Conservation (phyloP, 2,113 vertebrate species). For the Gavialis gangeticus region DNA sequence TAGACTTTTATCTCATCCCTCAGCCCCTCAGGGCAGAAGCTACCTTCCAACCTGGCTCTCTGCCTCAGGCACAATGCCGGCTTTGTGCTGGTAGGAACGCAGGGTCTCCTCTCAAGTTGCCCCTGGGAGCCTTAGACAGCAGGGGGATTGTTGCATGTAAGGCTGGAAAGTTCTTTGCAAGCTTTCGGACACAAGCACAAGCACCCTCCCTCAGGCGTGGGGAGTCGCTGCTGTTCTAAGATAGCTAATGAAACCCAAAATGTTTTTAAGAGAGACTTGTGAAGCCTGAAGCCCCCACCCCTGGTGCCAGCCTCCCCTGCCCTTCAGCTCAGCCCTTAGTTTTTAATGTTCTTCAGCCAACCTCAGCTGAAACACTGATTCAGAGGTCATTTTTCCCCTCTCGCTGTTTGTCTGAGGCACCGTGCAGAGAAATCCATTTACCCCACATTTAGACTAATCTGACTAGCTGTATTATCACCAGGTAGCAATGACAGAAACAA, state of each 20-base stretch:
- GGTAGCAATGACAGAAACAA: neutral
- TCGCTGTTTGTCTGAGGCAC: neutral
- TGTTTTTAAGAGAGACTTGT: neutral
- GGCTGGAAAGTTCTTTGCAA: neutral
- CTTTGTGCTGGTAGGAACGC: neutral
- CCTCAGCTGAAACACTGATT: slow-evolving; percentile 19
- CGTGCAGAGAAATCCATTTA: slow-evolving; percentile 9
- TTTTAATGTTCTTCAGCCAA: slow-evolving; percentile 41
- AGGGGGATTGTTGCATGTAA: slow-evolving; percentile 8
- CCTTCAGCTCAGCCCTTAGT: neutral
- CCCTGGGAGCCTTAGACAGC: neutral
- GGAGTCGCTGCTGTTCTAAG: too few relatives aligned
- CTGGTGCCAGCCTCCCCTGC: slow-evolving; percentile 12
- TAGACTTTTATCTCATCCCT: slow-evolving; percentile 43
- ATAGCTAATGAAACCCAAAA: neutral
- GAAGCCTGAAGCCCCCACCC: neutral
- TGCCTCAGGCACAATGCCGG: neutral
- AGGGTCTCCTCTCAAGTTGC: neutral
- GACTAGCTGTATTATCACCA: slow-evolving; percentile 3
- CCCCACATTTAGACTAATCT: neutral
- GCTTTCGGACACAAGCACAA: too few relatives aligned
- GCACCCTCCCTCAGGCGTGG: too few relatives aligned
- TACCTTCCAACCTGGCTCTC: slow-evolving; percentile 11
- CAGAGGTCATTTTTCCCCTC: neutral
- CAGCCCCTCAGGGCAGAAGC: neutral